These are phyloP conservation scores for Gymnobelideus leadbeateri DNA, from an alignment of 2,113 vertebrate genomes.

Conservation along the genomic window DNA sequence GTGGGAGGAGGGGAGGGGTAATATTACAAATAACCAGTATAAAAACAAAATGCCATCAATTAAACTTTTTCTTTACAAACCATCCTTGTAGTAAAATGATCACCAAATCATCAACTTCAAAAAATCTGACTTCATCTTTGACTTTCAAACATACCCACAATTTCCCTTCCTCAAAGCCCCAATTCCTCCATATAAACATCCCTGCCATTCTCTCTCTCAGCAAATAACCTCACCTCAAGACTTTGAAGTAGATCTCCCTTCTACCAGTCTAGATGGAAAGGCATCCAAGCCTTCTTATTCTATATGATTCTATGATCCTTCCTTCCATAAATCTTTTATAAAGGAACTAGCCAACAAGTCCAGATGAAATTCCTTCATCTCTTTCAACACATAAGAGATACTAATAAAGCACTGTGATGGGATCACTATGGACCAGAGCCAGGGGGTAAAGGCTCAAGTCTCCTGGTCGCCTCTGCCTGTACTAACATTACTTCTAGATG, in stretches of 20 bases:
- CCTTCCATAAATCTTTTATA: no score
- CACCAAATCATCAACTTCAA: neutral
- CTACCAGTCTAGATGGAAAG: neutral
- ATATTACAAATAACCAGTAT: no score
- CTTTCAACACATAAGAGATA: no score
- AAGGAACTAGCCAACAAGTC: no score
- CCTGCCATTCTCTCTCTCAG: neutral
- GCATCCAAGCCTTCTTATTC: no score
- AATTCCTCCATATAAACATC: neutral
- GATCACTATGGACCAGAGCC: neutral
- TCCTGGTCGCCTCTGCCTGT: neutral
- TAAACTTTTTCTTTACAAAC: neutral
- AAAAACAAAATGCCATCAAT: no score
- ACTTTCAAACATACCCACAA: neutral
- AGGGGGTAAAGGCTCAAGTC: neutral
- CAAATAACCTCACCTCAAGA: neutral
- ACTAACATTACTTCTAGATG: neutral
- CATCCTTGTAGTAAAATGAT: neutral
- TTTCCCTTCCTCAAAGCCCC: neutral
- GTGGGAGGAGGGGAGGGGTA: no score
- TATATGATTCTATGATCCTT: no score
- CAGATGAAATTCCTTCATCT: no score
- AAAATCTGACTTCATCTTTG: neutral
- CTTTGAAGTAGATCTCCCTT: neutral
- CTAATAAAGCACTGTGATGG: no score